Percentiles rank a stretch among this genome's conserved stretches.
phyloP scores from a whole-genome alignment of 2,113 vertebrate species.

The Meleagris gallopavo region DNA sequence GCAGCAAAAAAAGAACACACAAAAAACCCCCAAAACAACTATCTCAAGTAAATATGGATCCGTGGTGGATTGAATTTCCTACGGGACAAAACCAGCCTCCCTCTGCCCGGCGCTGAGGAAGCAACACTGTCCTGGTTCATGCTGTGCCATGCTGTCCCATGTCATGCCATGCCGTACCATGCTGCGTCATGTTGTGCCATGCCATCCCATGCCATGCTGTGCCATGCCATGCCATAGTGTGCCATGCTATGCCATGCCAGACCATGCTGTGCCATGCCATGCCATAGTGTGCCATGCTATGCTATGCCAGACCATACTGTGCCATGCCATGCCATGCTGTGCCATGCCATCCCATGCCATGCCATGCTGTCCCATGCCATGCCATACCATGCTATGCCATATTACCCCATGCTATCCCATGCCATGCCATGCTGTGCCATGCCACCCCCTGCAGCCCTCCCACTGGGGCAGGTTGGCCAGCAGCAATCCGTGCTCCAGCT shows the following conservation, averaged over 20 bases:
- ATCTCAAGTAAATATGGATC: background rate
- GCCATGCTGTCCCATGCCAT: too few relatives aligned
- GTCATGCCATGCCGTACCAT: too few relatives aligned
- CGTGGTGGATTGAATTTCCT: background rate
- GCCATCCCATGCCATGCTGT: too few relatives aligned
- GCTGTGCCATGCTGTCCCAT: too few relatives aligned
- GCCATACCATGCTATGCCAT: too few relatives aligned
- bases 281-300: too few relatives aligned
- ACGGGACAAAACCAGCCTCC: rapidly evolving
- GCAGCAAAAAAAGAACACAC: background rate
- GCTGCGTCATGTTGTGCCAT: too few relatives aligned
- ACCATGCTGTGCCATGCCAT: too few relatives aligned
- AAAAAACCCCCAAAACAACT: too few relatives aligned
- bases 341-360: background rate
- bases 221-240: too few relatives aligned
- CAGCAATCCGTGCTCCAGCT: background rate
- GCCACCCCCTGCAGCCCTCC: background rate
- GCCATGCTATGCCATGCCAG: too few relatives aligned
- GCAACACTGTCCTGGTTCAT: background rate
- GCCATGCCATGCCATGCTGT: background rate
- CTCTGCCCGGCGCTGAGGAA: background rate
- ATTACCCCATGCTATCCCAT: too few relatives aligned
- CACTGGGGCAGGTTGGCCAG: background rate
- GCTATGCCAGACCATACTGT: background rate
- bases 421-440: background rate